Percentiles rank a stretch among this genome's conserved stretches.
Conservation (phyloP, 2,888 invertebrate genomes). For the Hydropsyche betteni region DNA sequence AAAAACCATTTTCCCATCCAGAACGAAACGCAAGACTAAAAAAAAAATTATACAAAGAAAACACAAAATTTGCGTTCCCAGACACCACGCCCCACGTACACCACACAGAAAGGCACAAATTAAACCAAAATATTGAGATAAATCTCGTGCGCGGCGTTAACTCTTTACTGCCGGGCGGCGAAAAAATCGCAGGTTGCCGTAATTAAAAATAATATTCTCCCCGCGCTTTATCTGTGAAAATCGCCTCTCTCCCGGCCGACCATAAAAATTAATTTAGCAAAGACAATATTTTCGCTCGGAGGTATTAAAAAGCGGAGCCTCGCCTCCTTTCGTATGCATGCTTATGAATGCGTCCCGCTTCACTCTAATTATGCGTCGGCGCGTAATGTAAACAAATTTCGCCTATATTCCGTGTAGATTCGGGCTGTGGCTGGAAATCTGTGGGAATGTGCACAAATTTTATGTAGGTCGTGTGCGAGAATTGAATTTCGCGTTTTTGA, state of each 20-base stretch:
- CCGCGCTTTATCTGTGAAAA: slow-evolving; percentile 9
- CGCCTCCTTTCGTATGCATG: neutral
- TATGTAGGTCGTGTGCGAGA: too few species aligned
- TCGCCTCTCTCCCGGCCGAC: neutral
- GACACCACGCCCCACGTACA: too few species aligned
- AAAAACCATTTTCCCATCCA: too few species aligned
- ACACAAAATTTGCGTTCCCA: too few species aligned
- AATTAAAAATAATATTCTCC: slow-evolving; percentile 29
- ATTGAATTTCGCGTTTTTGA: too few species aligned
- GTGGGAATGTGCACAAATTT: too few species aligned
- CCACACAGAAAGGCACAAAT: slow-evolving; percentile 14
- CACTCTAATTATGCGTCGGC: slow-evolving; percentile 27
- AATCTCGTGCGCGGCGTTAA: slow-evolving; percentile 27
- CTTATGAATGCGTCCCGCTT: neutral
- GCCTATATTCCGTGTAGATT: too few species aligned
- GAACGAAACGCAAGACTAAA: too few species aligned
- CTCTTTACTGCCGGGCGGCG: neutral
- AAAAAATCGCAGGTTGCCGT: slow-evolving; percentile 26
- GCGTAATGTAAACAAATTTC: slow-evolving; percentile 21
- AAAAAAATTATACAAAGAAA: too few species aligned
- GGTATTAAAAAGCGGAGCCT: neutral
- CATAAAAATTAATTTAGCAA: slow-evolving; percentile 32
- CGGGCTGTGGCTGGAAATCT: too few species aligned
- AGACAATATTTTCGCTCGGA: slow-evolving; percentile 24
- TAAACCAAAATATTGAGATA: slow-evolving; percentile 31